Conservation (phyloP, 2,888 invertebrate species). For the Watsonalla binaria region DNA sequence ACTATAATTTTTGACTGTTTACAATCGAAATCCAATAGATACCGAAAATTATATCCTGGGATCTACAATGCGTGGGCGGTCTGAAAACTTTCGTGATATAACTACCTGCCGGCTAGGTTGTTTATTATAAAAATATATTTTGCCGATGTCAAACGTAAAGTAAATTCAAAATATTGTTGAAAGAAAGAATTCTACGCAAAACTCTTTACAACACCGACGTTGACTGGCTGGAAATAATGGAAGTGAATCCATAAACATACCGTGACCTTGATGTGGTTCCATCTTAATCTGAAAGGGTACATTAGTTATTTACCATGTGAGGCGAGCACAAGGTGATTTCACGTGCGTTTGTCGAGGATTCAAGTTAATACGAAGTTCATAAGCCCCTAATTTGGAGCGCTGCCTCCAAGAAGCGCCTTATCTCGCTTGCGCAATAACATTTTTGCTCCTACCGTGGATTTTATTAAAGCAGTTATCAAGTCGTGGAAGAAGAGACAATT, state of each 20-base stretch:
- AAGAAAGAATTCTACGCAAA: no score
- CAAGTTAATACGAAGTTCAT: background rate
- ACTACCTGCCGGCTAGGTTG: no score
- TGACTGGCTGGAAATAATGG: no score
- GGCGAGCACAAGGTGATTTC: background rate
- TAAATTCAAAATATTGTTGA: no score
- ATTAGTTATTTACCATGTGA: background rate
- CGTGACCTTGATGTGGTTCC: background rate
- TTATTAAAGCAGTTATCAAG: background rate
- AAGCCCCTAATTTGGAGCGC: background rate
- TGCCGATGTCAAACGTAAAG: no score
- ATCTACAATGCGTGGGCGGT: no score
- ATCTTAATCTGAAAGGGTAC: background rate
- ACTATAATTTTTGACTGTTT: no score
- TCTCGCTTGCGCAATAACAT: background rate
- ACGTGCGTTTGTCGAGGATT: background rate
- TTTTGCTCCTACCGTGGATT: background rate
- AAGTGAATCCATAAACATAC: background rate
- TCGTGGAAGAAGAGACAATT: background rate
- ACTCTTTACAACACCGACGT: no score
- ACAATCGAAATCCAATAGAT: no score
- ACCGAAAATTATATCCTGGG: no score
- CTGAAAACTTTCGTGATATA: no score
- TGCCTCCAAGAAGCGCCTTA: background rate
- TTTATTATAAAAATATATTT: no score